Percentiles rank a stretch among this genome's conserved stretches.
Evolutionary conservation across 2,797 vertebrate species (phyloP).

Genomic region (Neoniphon sammara): DNA sequence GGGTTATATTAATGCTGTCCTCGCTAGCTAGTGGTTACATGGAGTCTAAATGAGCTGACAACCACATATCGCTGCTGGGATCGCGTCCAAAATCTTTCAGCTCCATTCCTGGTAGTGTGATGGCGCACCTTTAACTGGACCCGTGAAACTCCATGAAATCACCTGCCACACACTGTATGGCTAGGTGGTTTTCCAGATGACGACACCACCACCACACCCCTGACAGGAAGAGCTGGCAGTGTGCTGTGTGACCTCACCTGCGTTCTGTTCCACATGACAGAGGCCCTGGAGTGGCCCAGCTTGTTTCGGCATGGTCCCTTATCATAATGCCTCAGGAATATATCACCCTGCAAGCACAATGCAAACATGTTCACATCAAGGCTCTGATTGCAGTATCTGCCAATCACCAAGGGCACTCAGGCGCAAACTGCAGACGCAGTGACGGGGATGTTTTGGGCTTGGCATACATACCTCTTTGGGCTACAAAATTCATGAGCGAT

Average conservation of each 20-base stretch:
- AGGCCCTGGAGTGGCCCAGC: constrained; percentile 96
- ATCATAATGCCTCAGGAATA: constrained; percentile 97
- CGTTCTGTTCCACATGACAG: constrained; percentile 97
- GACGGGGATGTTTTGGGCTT: background rate
- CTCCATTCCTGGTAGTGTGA: constrained; percentile 1
- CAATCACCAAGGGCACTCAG: background rate
- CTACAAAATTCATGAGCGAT: background rate
- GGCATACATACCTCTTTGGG: background rate
- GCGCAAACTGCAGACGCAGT: constrained; percentile 1
- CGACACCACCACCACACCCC: background rate
- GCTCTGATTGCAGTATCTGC: background rate
- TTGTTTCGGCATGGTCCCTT: constrained; percentile 97
- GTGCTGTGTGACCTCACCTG: constrained; percentile 83
- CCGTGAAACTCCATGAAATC: constrained; percentile 23
- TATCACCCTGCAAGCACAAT: constrained; percentile 88
- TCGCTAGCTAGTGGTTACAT: too few relatives aligned
- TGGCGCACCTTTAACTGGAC: constrained; percentile 22
- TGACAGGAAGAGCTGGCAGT: constrained; percentile 18
- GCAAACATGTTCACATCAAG: background rate
- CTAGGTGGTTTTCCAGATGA: constrained; percentile 23
- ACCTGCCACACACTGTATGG: background rate
- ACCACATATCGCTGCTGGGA: constrained; percentile 15
- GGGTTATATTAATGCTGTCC: too few relatives aligned
- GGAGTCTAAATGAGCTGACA: background rate
- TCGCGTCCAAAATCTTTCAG: constrained; percentile 36